Base-by-base conservation (phyloP, 2,113 vertebrate species). In the Ceyx melanurus region DNA sequence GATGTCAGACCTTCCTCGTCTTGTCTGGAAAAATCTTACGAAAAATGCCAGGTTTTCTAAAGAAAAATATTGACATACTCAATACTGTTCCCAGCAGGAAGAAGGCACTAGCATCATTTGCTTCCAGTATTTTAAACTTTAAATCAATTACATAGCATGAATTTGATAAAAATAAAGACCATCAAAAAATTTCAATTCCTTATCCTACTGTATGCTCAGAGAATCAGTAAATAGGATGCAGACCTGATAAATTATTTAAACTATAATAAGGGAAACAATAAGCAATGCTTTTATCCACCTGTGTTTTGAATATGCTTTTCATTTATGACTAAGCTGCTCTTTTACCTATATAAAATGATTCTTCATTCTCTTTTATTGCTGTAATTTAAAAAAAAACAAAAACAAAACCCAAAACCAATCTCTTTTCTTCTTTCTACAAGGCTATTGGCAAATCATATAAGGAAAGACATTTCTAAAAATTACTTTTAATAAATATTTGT, bases 231-330 rank as follows among this genome's bases (percentile, higher is more conserved):
- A 85, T 26, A 90, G 23, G 35, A 81, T 31, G 53, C 21, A 60
- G 37, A 58, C 16, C 8, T 66, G 33, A 92, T 90, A 81, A 93
- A 90, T 89, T 92, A 88, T 95, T 95, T 88, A 93, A 89, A 22
- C 33, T 45, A 21, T 31, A 90, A 66, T 85, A 89, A 60, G 88
- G 10, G 37, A 79, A 92, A 46, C 17, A 94, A 66, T 82, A 65
- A 90, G 13, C 28, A 48, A 54, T 70, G 68, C 23, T 45, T 64
- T 92, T 66, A 56, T 60, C 37, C 28, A 86, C 53, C 64, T 93
- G 53, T 86, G 29, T 26, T 68, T 82, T 92, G 40, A 77, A 40
- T 37, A 14, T 15, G 5, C 35, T 57, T 91, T 74, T 88, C 8
- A 83, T 86, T 95, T 95, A 89, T 76, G 35, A 65, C 33, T 89